Base-by-base conservation (phyloP, 2,888 invertebrate species). In the Drosophila nigricruria region DNA sequence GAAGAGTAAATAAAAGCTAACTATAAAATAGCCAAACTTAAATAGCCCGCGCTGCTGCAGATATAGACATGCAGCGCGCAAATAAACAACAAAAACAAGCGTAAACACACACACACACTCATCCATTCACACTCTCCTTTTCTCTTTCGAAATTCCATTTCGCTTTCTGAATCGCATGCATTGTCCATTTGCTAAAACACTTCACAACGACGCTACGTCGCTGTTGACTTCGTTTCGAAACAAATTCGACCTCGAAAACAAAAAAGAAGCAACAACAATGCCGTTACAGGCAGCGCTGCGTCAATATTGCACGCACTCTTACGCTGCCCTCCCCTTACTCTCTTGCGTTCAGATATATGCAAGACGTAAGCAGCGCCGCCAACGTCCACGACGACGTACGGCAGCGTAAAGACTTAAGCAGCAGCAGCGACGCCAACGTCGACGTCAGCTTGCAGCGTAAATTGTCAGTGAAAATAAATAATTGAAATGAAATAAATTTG, bases 401-500 rank as follows among this genome's bases (percentile, higher is more conserved):
- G 23, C 32, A 23, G 3, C n/a, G 56, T 34, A 36, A 50, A 52
- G n/a, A n/a, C n/a, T n/a, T n/a, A n/a, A n/a, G n/a, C n/a, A n/a
- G n/a, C n/a, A n/a, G 14, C 34, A n/a, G 42, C 10, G 47, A 8
- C 23, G 6, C 5, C 53, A 1, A 16, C 40, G 20, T 20, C 56
- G n/a, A 38, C 54, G 67, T 67, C 67, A 60, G 42, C 40, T 23
- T 47, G 25, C 36, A 18, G 4, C 18, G 58, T 36, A 38, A 52
- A 53, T 53, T 59, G 32, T 58, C 59, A 34, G 32, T 32, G 36
- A 34, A 47, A 69, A 69, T 52, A 66, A 60, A 52, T 70, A 67
- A 67, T 60, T 67, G 54, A 42, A 60, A 42, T 40, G 30, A 50
- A 57, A 49, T 64, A 79, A 71, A 63, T 64, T 69, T 70, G 53